Evolutionary conservation across 2,888 invertebrate genomes (phyloP).

Genomic region (Drosophila pegasa): DNA sequence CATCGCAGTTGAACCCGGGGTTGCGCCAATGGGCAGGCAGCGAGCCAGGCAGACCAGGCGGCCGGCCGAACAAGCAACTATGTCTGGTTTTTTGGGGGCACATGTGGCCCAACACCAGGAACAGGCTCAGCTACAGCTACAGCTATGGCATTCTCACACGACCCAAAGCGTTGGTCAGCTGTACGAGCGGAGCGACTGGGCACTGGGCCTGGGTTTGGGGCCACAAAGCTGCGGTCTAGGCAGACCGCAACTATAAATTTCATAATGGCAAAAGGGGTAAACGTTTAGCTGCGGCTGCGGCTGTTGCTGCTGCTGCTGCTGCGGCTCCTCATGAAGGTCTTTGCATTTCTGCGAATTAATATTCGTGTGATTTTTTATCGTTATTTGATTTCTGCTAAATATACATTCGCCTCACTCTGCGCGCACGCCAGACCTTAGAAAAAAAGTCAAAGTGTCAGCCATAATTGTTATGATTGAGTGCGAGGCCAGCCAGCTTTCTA

Average conservation of each 20-base stretch:
- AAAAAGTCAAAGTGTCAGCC: slow-evolving; percentile 49
- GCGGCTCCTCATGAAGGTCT: slow-evolving; percentile 69
- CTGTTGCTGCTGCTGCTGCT: slow-evolving; percentile 19
- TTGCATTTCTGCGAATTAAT: slow-evolving; percentile 81
- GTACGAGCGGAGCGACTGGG: slow-evolving; percentile 28
- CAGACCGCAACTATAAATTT: slow-evolving; percentile 77
- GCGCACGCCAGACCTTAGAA: slow-evolving; percentile 16
- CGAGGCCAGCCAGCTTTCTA: slow-evolving; percentile 16
- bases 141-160: slow-evolving; percentile 70
- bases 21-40: slow-evolving; percentile 50
- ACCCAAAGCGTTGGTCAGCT: slow-evolving; percentile 53
- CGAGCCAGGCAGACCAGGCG: slow-evolving; percentile 25
- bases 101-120: slow-evolving; percentile 65
- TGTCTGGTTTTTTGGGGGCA: slow-evolving; percentile 53
- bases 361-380: slow-evolving; percentile 83
- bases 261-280: slow-evolving; percentile 64
- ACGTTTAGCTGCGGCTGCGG: slow-evolving; percentile 47
- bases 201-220: slow-evolving; percentile 21
- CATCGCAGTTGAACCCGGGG: slow-evolving; percentile 80
- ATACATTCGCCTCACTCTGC: slow-evolving; percentile 20
- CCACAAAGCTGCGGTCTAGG: slow-evolving; percentile 56
- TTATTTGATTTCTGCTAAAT: slow-evolving; percentile 76
- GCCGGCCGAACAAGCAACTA: slow-evolving; percentile 23
- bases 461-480: slow-evolving; percentile 55
- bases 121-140: not conserved